Percentiles rank a stretch among this genome's conserved stretches.
phyloP scores from a whole-genome alignment of 92 coral and sea anemone genomes.

The Epizoanthus rinbou region DNA sequence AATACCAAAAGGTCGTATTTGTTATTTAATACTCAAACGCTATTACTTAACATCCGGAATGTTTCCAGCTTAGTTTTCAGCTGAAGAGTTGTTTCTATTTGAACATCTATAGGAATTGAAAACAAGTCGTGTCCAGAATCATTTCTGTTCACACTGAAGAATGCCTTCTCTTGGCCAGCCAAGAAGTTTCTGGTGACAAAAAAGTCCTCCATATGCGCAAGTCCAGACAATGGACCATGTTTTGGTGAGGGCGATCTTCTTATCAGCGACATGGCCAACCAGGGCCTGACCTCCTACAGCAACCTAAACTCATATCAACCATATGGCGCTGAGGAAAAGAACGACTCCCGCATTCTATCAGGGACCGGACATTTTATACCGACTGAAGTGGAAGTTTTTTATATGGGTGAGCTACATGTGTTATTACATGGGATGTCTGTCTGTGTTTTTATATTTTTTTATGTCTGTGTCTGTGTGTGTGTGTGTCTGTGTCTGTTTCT shows the following conservation, averaged over 20 bases:
- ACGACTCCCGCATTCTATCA: slow-evolving; percentile 11
- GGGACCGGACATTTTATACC: slow-evolving; percentile 38
- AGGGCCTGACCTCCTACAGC: slow-evolving; percentile 10
- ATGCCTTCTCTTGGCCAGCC: slow-evolving; percentile 21
- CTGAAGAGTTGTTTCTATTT: background rate
- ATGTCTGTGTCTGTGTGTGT: too few relatives aligned
- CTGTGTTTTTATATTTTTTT: too few relatives aligned
- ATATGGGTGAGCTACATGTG: slow-evolving; percentile 19
- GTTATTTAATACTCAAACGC: too few relatives aligned
- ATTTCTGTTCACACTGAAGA: slow-evolving; percentile 17
- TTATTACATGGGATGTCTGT: background rate
- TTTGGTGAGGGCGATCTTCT: slow-evolving; percentile 31
- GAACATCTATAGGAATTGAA: background rate
- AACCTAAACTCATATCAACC: slow-evolving; percentile 20
- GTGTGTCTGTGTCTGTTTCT: too few relatives aligned
- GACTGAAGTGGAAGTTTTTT: slow-evolving; percentile 39
- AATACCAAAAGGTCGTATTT: too few relatives aligned
- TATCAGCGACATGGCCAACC: slow-evolving; percentile 24
- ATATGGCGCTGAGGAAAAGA: background rate
- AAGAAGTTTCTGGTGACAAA: background rate
- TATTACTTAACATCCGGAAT: too few relatives aligned
- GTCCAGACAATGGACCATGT: slow-evolving; percentile 32
- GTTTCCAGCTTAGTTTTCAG: too few relatives aligned
- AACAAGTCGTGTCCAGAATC: slow-evolving; percentile 27
- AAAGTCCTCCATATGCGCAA: slow-evolving; percentile 9